Evolutionary conservation across 1,140 invertebrate genomes (phyloP).

Genomic region (Drosophila melanogaster): Release_6_plus_ISO1_MT NT_033777.3:27047001-27047500

Average conservation of each 20-base stretch:
- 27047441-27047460: too few species aligned
- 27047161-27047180: conserved; percentile 11
- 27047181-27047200: conserved; percentile 14
- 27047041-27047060: conserved; percentile 49
- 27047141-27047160: conserved; percentile 25
- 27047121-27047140: conserved; percentile 9
- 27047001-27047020: conserved; percentile 57
- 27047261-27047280: conserved; percentile 21
- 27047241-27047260: conserved; percentile 31
- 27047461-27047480: background rate
- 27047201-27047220: conserved; percentile 18
- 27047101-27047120: conserved; percentile 13
- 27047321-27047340: conserved; percentile 13
- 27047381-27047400: conserved; percentile 13
- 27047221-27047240: conserved; percentile 28
- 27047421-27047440: background rate
- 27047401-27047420: conserved; percentile 21
- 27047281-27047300: conserved; percentile 37
- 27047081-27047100: conserved; percentile 25
- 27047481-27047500: background rate
- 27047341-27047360: conserved; percentile 27
- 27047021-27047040: conserved; percentile 44
- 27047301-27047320: conserved; percentile 20
- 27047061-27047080: conserved; percentile 41
- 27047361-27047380: conserved; percentile 8